Evolutionary conservation across 2,113 vertebrate genomes (phyloP).

Genomic region (Lota lota): DNA sequence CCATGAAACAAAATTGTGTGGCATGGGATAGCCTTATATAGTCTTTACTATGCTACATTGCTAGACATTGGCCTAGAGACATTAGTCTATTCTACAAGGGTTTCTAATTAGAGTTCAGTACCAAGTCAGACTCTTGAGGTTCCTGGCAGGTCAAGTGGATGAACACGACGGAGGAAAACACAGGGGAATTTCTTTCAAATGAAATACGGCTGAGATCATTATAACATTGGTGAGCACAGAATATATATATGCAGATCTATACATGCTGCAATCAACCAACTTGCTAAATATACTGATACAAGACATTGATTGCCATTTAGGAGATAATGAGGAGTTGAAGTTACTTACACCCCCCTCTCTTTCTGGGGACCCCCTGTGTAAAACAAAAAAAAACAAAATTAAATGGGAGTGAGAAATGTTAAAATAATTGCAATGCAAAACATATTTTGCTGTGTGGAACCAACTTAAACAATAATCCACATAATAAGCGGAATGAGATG

Average conservation of each 20-base stretch:
- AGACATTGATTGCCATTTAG: not conserved
- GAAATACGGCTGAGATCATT: not conserved
- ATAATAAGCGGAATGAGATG: too few relatives aligned
- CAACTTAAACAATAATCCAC: too few relatives aligned
- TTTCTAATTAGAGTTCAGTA: conserved; percentile 49
- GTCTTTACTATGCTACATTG: too few relatives aligned
- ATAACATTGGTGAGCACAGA: not conserved
- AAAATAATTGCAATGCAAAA: too few relatives aligned
- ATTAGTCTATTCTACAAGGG: conserved; percentile 28
- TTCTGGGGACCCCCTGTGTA: conserved; percentile 91
- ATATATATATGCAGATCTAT: not conserved
- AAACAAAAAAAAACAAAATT: conserved; percentile 28
- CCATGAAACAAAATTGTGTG: too few relatives aligned
- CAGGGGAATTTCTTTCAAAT: not conserved
- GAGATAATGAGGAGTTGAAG: not conserved
- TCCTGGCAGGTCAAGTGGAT: conserved; percentile 57
- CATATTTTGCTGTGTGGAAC: too few relatives aligned
- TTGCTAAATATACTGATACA: not conserved
- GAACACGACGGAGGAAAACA: conserved; percentile 38
- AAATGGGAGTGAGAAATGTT: too few relatives aligned
- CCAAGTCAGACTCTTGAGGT: conserved; percentile 66
- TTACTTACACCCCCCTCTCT: conserved; percentile 94
- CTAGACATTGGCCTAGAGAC: conserved; percentile 22
- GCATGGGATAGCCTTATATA: too few relatives aligned
- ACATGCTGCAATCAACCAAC: not conserved